Conservation (phyloP, 2,113 vertebrate genomes). For the Orycteropus afer region DNA sequence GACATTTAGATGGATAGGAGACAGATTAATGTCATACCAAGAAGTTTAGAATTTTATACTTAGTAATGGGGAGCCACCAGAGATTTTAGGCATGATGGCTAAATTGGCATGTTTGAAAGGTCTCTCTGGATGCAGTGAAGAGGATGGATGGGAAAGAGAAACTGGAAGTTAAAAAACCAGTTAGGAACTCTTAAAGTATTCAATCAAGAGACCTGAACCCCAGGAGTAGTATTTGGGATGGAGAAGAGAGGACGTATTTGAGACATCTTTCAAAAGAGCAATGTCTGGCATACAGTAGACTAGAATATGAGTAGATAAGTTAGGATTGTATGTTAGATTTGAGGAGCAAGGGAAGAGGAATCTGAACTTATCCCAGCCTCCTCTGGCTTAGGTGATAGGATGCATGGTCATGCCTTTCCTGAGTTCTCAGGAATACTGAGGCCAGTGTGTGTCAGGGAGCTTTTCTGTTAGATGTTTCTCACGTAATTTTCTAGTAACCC, state of each 20-base stretch:
- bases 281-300: neutral
- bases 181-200: conserved; percentile 14
- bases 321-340: neutral
- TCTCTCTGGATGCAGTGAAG: neutral
- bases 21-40: neutral
- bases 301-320: conserved; percentile 18
- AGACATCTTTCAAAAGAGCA: conserved; percentile 16
- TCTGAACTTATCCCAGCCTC: neutral
- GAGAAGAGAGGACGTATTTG: neutral
- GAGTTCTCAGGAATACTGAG: neutral
- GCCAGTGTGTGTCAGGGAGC: neutral
- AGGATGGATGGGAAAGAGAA: neutral
- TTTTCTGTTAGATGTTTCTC: conserved; percentile 18
- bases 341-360: neutral
- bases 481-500: neutral
- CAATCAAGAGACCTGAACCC: neutral
- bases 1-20: neutral
- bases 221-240: neutral
- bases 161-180: neutral
- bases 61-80: neutral
- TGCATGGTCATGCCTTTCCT: neutral
- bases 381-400: neutral
- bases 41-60: conserved; percentile 25
- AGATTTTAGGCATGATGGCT: neutral
- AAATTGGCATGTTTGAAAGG: conserved; percentile 29